phyloP scores from a whole-genome alignment of 2,888 invertebrate genomes.

The Eustalomyia histrio region DNA sequence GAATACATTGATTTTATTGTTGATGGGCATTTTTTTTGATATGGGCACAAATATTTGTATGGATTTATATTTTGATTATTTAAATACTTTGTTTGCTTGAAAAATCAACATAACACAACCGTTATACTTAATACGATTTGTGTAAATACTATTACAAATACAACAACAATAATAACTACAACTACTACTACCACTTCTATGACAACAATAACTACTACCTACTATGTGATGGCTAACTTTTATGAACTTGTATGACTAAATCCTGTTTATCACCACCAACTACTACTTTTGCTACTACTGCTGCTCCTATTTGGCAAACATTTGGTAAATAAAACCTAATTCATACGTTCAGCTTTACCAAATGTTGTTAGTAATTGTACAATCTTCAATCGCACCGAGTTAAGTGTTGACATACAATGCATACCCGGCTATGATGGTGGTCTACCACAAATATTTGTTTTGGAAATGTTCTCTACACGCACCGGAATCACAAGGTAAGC shows the following conservation, averaged over 20 bases:
- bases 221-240: background rate
- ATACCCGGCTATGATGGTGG: slow-evolving; percentile 93
- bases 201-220: background rate
- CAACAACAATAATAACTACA: slow-evolving; percentile 17
- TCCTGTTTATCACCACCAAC: no score
- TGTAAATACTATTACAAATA: slow-evolving; percentile 39
- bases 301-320: slow-evolving; percentile 18
- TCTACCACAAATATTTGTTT: slow-evolving; percentile 90
- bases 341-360: slow-evolving; percentile 84
- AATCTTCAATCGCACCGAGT: slow-evolving; percentile 90
- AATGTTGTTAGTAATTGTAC: slow-evolving; percentile 92
- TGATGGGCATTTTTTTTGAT: background rate
- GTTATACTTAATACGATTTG: slow-evolving; percentile 27
- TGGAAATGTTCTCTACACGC: slow-evolving; percentile 85
- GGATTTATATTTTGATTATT: background rate
- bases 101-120: slow-evolving; percentile 5
- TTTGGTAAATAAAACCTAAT: slow-evolving; percentile 31
- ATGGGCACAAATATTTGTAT: background rate
- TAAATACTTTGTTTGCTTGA: slow-evolving; percentile 4
- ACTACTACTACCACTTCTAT: slow-evolving; percentile 7
- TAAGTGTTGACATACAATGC: slow-evolving; percentile 90
- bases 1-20: background rate
- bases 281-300: background rate
- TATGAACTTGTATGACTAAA: background rate
- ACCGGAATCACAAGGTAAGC: slow-evolving; percentile 79